Percentiles rank a stretch among this genome's conserved stretches.
These are phyloP conservation scores for Semotilus atromaculatus DNA, from an alignment of 2,797 vertebrate genomes.

Conservation along the genomic window DNA sequence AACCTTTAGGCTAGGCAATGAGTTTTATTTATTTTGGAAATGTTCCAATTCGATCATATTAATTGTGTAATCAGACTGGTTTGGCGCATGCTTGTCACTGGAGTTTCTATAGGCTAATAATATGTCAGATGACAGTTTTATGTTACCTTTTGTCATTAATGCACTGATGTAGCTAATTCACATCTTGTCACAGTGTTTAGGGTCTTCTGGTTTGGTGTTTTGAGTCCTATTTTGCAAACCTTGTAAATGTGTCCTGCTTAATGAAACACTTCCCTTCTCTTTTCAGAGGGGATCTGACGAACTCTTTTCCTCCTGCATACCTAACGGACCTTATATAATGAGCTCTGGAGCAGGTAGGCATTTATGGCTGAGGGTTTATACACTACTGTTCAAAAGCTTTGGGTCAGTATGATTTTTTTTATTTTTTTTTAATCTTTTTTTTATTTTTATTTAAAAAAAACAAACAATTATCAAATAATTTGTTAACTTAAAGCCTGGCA, in stretches of 20 bases:
- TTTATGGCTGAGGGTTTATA: background rate
- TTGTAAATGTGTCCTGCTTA: background rate
- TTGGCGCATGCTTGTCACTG: background rate
- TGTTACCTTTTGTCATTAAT: background rate
- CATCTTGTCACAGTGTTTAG: background rate
- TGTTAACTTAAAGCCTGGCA: too few species aligned
- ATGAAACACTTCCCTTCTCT: conserved; percentile 54
- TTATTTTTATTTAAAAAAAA: too few species aligned
- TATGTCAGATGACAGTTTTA: background rate
- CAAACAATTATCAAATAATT: background rate
- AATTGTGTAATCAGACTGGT: background rate
- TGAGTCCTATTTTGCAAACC: background rate
- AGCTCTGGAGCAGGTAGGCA: conserved; percentile 83
- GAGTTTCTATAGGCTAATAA: background rate
- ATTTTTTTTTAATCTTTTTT: too few species aligned
- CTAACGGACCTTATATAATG: conserved; percentile 99
- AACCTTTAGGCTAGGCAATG: background rate
- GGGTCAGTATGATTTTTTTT: background rate
- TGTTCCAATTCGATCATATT: background rate
- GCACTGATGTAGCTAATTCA: background rate
- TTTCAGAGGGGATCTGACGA: conserved; percentile 98
- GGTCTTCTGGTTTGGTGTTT: background rate
- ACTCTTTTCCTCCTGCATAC: conserved; percentile 96
- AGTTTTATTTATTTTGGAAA: background rate
- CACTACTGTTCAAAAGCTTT: background rate